phyloP scores from a whole-genome alignment of 2,888 invertebrate genomes.

The Malthinus flaveolus region DNA sequence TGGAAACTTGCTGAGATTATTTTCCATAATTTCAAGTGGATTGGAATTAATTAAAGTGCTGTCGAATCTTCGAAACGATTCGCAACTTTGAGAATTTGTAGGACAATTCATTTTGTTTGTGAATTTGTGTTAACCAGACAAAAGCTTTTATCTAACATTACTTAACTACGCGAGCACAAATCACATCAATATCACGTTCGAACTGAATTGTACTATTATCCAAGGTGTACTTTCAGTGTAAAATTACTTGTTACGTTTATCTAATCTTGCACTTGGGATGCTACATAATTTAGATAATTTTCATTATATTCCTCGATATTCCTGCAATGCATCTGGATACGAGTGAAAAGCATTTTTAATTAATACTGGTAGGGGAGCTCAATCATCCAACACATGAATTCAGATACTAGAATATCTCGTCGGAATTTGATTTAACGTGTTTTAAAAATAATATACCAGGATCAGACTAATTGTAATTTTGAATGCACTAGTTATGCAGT shows the following conservation, averaged over 20 bases:
- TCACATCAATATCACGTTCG: slow-evolving; percentile 7
- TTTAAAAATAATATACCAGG: too few species aligned
- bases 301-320: background rate
- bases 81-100: background rate
- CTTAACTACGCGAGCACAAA: background rate
- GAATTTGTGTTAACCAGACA: too few species aligned
- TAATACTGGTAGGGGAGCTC: too few species aligned
- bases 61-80: background rate
- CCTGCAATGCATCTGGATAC: too few species aligned
- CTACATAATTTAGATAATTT: slow-evolving; percentile 1
- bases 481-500: too few species aligned
- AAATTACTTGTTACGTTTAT: slow-evolving; percentile 10
- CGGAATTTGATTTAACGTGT: too few species aligned
- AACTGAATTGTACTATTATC: slow-evolving; percentile 8
- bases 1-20: too few species aligned
- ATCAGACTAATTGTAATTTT: too few species aligned
- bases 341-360: too few species aligned
- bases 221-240: slow-evolving; percentile 10
- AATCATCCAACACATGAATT: too few species aligned
- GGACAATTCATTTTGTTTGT: background rate
- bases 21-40: background rate
- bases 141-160: too few species aligned
- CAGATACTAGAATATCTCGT: too few species aligned
- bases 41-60: background rate
- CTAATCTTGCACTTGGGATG: slow-evolving; percentile 14